phyloP scores from a whole-genome alignment of 2,113 vertebrate species.

The Mesitornis unicolor region DNA sequence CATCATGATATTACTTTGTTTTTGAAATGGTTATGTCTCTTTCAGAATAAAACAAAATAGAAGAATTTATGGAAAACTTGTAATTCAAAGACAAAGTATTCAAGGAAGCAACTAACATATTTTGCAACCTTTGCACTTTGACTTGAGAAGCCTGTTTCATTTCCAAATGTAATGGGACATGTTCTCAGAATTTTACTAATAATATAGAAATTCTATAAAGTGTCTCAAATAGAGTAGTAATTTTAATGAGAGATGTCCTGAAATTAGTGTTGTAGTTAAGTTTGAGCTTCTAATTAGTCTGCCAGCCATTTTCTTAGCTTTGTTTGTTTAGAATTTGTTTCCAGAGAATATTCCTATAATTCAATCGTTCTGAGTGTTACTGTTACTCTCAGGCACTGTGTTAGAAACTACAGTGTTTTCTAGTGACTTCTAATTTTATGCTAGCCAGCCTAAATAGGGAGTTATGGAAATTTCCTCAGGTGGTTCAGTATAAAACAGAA shows the following conservation, averaged over 20 bases:
- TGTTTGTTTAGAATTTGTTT: conserved; percentile 48
- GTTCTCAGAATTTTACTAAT: conserved; percentile 26
- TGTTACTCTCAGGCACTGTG: neutral
- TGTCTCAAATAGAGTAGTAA: conserved; percentile 27
- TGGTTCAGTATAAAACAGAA: neutral
- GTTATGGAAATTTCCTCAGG: neutral
- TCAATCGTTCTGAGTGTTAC: conserved; percentile 5
- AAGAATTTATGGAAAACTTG: neutral
- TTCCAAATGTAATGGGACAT: neutral
- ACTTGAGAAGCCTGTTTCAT: neutral
- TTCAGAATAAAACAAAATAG: neutral
- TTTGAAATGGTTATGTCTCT: neutral
- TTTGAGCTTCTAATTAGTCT: conserved; percentile 54
- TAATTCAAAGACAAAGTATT: neutral
- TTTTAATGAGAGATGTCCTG: conserved; percentile 16
- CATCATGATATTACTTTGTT: neutral
- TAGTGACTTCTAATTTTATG: conserved; percentile 7
- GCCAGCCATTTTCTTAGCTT: neutral
- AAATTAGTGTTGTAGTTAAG: conserved; percentile 30
- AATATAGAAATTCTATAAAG: neutral
- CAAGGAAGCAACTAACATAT: neutral
- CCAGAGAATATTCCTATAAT: neutral
- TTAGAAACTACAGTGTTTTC: neutral
- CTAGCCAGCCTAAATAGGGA: neutral
- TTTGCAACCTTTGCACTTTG: neutral